Base-by-base conservation (phyloP, 2,888 invertebrate species). In the Plebejus anna region DNA sequence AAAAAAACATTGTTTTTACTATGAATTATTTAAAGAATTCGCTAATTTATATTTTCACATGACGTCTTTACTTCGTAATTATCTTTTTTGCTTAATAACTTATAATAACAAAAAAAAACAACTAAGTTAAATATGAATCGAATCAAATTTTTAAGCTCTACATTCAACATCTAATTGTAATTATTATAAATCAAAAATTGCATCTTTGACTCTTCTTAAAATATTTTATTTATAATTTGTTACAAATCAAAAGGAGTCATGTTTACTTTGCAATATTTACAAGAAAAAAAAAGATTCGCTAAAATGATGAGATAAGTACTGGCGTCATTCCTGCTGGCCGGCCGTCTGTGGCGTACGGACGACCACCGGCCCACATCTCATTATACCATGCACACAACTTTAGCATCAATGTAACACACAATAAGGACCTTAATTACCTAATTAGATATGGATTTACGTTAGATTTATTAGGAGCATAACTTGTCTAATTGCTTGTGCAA, bases 401-500 rank as follows among this genome's bases (percentile, higher is more conserved):
- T 79, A 76, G 71, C 76, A 78, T 78, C 76, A 76, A 78, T 38
- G 55, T 1, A 7, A 42, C 77, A 76, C 59, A 47, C 16, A n/a
- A 77, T 77, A 82, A 76, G 78, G 81, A 76, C 80, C 59, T 81
- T 72, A 81, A 79, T 82, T 66, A 78, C 70, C 66, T 79, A 77
- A 77, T 75, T 75, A 75, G 61, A 78, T 77, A 78, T 80, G 79
- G 78, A 77, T 77, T 79, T 79, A 80, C 32, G 66, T 80, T 36
- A 81, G 80, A 81, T 81, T 80, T 76, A 79, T 78, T 79, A 80
- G 81, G 79, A 78, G 81, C 82, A 83, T 82, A 78, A 81, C 80
- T 82, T 80, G 81, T 81, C 85, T 90, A 90, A 91, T 90, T 90
- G 86, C 85, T 89, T 89, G 88, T 86, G 84, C 87, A 90, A 90